phyloP scores from a whole-genome alignment of 2,113 vertebrate species.

The Eolophus roseicapilla region DNA sequence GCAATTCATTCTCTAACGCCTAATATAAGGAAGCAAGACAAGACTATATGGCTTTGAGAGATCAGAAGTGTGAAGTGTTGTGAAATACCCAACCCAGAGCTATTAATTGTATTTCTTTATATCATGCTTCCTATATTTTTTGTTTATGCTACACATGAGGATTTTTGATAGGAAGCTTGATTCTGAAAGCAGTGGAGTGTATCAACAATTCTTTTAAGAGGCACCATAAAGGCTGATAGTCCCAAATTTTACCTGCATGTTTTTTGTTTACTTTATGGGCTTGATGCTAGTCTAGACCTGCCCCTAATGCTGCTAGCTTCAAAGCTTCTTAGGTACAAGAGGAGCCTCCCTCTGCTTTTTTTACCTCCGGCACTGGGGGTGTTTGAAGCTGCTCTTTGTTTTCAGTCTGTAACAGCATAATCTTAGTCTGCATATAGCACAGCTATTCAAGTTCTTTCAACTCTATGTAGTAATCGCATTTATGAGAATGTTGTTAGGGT shows the following conservation, averaged over 20 bases:
- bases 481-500: background rate
- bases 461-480: background rate
- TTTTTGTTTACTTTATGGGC: slow-evolving; percentile 40
- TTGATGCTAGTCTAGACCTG: slow-evolving; percentile 40
- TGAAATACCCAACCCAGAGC: slow-evolving; percentile 9
- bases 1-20: slow-evolving; percentile 5
- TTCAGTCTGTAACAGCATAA: slow-evolving; percentile 18
- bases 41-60: background rate
- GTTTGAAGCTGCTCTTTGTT: slow-evolving; percentile 52
- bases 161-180: background rate
- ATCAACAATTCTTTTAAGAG: slow-evolving; percentile 5
- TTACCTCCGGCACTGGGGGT: background rate
- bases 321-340: background rate
- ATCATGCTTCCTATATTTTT: background rate
- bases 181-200: background rate
- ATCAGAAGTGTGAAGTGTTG: background rate
- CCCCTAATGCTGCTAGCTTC: slow-evolving; percentile 22
- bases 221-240: background rate
- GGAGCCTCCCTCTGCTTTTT: slow-evolving; percentile 35
- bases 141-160: background rate
- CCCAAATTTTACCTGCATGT: background rate
- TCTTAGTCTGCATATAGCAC: slow-evolving; percentile 1
- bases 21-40: background rate
- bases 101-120: background rate
- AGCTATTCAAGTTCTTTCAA: slow-evolving; percentile 12